A percentile compares a stretch with the other conserved stretches of the same genome.
Conservation (phyloP, 2,113 vertebrate species). For the Fulmarus glacialis region DNA sequence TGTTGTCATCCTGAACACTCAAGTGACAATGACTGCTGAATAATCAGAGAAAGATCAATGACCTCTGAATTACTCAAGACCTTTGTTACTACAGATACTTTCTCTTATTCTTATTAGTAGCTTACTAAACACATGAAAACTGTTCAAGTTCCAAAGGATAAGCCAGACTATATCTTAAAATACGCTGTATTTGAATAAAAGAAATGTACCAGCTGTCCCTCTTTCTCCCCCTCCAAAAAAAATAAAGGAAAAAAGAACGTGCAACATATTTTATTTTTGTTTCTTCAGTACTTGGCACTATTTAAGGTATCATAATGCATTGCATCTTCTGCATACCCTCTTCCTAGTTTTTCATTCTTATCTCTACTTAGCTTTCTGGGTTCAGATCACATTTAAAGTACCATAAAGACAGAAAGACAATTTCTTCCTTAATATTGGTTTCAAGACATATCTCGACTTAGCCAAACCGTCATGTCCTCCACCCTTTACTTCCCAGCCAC, state of each 20-base stretch:
- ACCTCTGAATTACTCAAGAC: background rate
- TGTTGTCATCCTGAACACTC: background rate
- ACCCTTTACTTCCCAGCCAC: background rate
- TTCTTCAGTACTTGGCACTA: background rate
- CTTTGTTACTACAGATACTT: background rate
- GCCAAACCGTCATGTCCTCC: background rate
- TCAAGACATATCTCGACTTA: background rate
- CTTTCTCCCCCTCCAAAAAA: background rate
- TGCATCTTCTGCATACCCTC: background rate
- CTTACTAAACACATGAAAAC: background rate
- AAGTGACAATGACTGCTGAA: background rate
- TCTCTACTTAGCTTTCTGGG: background rate
- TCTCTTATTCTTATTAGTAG: background rate
- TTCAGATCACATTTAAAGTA: background rate
- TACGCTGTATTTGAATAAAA: background rate
- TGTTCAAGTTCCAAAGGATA: background rate
- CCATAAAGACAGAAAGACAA: background rate
- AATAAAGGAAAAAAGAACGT: fast-evolving
- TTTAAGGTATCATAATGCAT: background rate
- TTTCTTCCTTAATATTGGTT: background rate
- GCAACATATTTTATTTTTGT: background rate
- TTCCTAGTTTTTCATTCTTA: background rate
- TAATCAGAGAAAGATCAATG: background rate
- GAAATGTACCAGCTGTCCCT: background rate
- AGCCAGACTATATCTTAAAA: background rate